A percentile compares a stretch with the other conserved stretches of the same genome.
Evolutionary conservation across 2,113 vertebrate species (phyloP).

Genomic region (Crotalus helleri): DNA sequence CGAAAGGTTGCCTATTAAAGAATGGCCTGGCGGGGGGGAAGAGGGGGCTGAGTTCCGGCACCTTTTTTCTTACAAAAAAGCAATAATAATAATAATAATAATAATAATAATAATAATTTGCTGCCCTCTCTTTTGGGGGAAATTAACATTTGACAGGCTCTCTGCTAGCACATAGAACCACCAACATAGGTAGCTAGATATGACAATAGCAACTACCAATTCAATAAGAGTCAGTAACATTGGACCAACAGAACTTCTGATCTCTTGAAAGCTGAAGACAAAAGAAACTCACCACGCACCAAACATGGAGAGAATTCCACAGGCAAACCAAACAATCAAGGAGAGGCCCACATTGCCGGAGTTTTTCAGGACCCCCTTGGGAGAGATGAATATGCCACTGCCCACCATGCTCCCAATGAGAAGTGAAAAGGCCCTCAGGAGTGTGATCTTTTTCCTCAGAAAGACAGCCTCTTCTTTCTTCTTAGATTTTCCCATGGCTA

Average conservation of each 20-base stretch:
- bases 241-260: not conserved
- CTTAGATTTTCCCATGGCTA: slow-evolving; percentile 53
- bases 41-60: too few relatives aligned
- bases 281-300: slow-evolving; percentile 69
- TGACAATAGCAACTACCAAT: not conserved
- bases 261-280: not conserved
- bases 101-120: not conserved
- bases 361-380: slow-evolving; percentile 84
- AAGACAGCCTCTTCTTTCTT: slow-evolving; percentile 62
- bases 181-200: not conserved
- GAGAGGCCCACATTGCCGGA: slow-evolving; percentile 83
- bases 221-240: not conserved
- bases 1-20: too few relatives aligned
- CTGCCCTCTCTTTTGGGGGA: too few relatives aligned
- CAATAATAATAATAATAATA: not conserved
- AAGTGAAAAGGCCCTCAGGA: slow-evolving; percentile 74
- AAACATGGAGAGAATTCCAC: slow-evolving; percentile 80
- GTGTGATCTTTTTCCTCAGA: slow-evolving; percentile 74
- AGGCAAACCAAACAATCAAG: slow-evolving; percentile 78
- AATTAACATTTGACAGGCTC: not conserved
- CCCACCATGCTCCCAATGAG: slow-evolving; percentile 84
- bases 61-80: too few relatives aligned
- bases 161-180: not conserved
- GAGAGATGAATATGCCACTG: slow-evolving; percentile 88
- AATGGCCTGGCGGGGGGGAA: too few relatives aligned